phyloP scores from a whole-genome alignment of 2,888 invertebrate genomes.

The Harmothoe impar region DNA sequence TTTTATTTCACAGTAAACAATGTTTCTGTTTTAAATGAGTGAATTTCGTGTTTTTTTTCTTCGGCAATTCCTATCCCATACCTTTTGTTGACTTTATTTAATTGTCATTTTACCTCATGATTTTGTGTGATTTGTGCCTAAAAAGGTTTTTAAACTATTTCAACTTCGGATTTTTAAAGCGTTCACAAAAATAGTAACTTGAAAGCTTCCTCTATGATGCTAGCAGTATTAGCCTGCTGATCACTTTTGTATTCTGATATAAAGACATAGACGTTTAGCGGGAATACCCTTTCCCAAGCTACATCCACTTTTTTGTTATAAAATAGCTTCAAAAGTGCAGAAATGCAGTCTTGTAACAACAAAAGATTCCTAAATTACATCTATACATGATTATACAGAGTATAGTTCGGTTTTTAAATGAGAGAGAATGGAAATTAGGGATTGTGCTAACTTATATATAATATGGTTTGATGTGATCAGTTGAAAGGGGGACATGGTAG shows the following conservation, averaged over 20 bases:
- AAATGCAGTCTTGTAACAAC: too few relatives aligned
- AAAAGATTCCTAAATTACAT: too few relatives aligned
- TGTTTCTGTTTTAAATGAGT: background rate
- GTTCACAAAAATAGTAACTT: background rate
- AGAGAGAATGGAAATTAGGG: background rate
- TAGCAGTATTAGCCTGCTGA: constrained; percentile 48
- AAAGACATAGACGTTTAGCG: background rate
- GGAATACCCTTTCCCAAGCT: too few relatives aligned
- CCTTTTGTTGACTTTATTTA: background rate
- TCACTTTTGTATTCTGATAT: background rate
- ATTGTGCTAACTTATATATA: background rate
- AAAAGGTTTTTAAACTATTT: background rate
- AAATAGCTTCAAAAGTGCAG: too few relatives aligned
- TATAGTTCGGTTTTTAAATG: background rate
- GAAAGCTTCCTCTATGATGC: background rate
- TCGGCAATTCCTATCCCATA: background rate
- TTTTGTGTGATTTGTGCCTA: background rate
- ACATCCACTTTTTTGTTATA: too few relatives aligned
- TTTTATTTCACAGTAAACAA: background rate
- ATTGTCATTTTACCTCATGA: background rate
- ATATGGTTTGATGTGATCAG: constrained; percentile 21
- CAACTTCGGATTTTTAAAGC: background rate
- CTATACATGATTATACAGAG: background rate
- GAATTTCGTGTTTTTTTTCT: background rate
- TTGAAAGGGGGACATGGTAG: background rate